Conservation (phyloP, 64 coral and sea anemone genomes). For the Anthopleura sola region DNA sequence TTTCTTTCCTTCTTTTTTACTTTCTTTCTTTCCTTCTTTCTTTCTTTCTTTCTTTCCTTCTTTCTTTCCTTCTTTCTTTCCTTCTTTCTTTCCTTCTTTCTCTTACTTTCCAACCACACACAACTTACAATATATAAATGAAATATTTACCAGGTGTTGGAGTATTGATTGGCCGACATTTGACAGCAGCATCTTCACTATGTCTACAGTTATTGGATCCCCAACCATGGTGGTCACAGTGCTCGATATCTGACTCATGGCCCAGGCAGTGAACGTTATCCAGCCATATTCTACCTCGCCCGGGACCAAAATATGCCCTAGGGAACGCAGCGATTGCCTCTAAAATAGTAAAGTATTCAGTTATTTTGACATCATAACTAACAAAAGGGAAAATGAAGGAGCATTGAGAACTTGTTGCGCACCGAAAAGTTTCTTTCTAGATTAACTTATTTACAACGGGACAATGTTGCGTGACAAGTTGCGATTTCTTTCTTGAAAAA, state of each 20-base stretch:
- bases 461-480: too few relatives aligned
- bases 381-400: too few relatives aligned
- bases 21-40: too few relatives aligned
- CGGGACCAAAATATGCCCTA: constrained; percentile 31
- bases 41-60: not conserved
- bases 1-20: not conserved
- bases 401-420: too few relatives aligned
- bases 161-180: constrained; percentile 5
- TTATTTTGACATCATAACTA: too few relatives aligned
- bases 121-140: too few relatives aligned
- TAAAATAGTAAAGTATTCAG: not conserved
- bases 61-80: too few relatives aligned
- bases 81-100: too few relatives aligned
- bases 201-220: constrained; percentile 46
- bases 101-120: too few relatives aligned
- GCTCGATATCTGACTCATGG: constrained; percentile 46
- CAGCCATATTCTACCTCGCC: constrained; percentile 53
- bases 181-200: constrained; percentile 32
- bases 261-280: constrained; percentile 65
- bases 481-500: too few relatives aligned
- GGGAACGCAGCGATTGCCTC: constrained; percentile 7
- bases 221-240: constrained; percentile 51
- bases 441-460: too few relatives aligned
- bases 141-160: constrained; percentile 17
- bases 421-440: too few relatives aligned